A percentile compares a stretch with the other conserved stretches of the same genome.
Conservation (phyloP, 2,888 invertebrate species). For the Myopa testacea region DNA sequence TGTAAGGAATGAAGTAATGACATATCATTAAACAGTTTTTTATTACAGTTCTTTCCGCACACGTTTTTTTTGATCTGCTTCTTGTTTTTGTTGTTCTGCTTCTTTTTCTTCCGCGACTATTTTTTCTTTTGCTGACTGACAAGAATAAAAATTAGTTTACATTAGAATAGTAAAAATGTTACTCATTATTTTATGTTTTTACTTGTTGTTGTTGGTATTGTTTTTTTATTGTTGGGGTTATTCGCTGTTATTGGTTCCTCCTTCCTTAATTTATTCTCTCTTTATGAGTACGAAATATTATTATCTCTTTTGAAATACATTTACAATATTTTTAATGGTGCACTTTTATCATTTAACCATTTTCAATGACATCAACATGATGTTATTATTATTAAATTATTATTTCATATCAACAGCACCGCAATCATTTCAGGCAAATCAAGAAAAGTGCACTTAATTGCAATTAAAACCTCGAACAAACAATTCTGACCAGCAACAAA, state of each 20-base stretch:
- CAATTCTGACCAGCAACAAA: background rate
- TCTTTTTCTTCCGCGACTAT: background rate
- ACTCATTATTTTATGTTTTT: too few species aligned
- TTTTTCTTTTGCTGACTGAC: background rate
- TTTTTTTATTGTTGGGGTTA: too few species aligned
- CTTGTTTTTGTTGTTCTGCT: background rate
- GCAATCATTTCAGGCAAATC: constrained; percentile 10
- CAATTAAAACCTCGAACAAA: constrained; percentile 22
- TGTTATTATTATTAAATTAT: background rate
- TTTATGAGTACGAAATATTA: too few species aligned
- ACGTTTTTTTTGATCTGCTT: background rate
- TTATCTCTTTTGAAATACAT: too few species aligned
- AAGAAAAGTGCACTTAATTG: constrained; percentile 21
- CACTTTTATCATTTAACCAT: background rate
- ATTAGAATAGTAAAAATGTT: too few species aligned
- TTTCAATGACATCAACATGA: background rate
- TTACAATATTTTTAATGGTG: background rate
- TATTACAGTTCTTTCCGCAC: background rate
- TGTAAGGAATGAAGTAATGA: constrained; percentile 9
- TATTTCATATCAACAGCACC: background rate
- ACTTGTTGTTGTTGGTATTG: too few species aligned
- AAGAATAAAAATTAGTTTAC: too few species aligned
- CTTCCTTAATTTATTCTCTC: too few species aligned
- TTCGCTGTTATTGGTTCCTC: too few species aligned
- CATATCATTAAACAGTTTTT: background rate